Evolutionary conservation across 2,888 invertebrate species (phyloP), one percentile per base, ranked within the genome.

Genomic region (Heliconius aoede): DNA sequence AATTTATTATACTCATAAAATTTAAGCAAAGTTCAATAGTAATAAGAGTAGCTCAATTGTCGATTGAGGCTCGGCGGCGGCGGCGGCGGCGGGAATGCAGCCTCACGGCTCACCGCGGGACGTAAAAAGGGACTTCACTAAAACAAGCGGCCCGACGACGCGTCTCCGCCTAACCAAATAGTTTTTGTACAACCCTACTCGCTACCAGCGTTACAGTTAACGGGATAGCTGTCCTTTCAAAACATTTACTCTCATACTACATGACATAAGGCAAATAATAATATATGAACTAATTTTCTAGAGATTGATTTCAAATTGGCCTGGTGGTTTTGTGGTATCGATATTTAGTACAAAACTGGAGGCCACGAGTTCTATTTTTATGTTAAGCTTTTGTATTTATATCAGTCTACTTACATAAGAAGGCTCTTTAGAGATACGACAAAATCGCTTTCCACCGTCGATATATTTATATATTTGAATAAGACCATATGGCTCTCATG

Each of bases 91-190:
- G 89, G 86, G 93, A 92, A 93, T 91, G 92, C 91, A 91, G 89
- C 88, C 90, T 89, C 89, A 83, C 87, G 82, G 85, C 88, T 89
- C 89, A 83, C 87, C 82, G 85, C 88, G 87, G 88, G 90, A 89
- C 87, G 87, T 87, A 91, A 89, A 92, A 93, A 92, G 87, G 87
- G 87, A 89, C 87, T 82, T 89, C 88, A 86, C 83, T 85, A 85
- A 91, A 89, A 88, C 91, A 84, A 85, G 83, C 84, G 83, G 82
- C 76, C 82, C 82, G 90, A 90, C 90, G 90, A 90, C 91, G 91
- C 88, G 86, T 85, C 86, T 88, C 87, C 86, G 85, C 88, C 88
- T 87, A 86, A 85, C 86, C 87, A 83, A 88, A 90, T 86, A 85
- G 85, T 88, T 89, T 81, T 80, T 81, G 76, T 76, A 74, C 74